Evolutionary conservation across 2,888 invertebrate genomes (phyloP), one percentile per base, ranked within the genome.

Genomic region (Coenonympha arcania): DNA sequence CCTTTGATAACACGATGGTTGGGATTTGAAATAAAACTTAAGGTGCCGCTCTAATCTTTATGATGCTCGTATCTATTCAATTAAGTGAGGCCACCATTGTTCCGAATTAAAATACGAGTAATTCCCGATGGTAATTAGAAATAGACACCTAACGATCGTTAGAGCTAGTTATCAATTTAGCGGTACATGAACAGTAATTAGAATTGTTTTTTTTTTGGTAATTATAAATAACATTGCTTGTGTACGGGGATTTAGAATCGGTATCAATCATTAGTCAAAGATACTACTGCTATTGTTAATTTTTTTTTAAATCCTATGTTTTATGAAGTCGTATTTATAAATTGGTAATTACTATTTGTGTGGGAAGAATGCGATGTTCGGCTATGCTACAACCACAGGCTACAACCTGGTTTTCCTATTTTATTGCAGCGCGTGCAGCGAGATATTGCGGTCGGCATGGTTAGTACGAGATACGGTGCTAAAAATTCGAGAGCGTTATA

Each of bases 201-300:
- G 71, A 71, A 51, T 54, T 60, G 65, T 72, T 79, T 75, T 72
- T 79, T 75, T 43, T 76, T 71, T 77, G 68, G 68, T 77, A 66
- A 76, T 78, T 73, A 76, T n/a, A n/a, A n/a, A n/a, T n/a, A n/a
- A n/a, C 58, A 28, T 48, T 44, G 50, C 55, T 55, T 56, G 50
- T 59, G 60, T 58, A 57, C 41, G 54, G 47, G 55, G 61, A 61
- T 64, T 56, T 48, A 52, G 44, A 49, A 47, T 58, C 57, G 58
- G 51, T 62, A 71, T 71, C 63, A 64, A 70, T 72, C 69, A 68
- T 22, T 20, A 11, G 13, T 39, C 16, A 3, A 4, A 16, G 31
- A 33, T n/a, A 9, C 4, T 15, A 6, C 6, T 15, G 15, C 8
- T 39, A 6, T 13, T 30, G 30, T 30, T 30, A n/a, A n/a, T n/a